These are phyloP conservation scores for Scotopteryx bipunctaria DNA, from an alignment of 2,888 invertebrate genomes.

Conservation along the genomic window DNA sequence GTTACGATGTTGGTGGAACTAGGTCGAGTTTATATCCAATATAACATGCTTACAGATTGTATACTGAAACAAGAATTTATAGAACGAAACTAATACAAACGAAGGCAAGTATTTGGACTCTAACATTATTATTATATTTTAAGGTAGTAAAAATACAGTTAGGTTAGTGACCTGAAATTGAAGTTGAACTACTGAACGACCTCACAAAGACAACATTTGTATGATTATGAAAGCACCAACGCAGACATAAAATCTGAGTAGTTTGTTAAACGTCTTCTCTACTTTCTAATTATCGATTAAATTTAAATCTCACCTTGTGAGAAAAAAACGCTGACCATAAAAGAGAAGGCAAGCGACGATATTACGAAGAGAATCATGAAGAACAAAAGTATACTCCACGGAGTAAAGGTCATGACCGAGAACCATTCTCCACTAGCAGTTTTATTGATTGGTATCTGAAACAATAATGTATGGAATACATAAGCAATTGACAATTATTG, in stretches of 20 bases:
- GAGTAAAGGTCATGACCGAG: constrained; percentile 87
- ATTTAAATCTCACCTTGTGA: constrained; percentile 84
- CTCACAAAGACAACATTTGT: no score
- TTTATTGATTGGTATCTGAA: constrained; percentile 77
- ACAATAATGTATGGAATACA: no score
- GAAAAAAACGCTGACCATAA: constrained; percentile 92
- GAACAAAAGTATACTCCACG: constrained; percentile 86
- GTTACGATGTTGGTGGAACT: no score
- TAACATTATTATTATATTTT: no score
- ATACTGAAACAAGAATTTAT: no score
- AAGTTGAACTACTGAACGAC: not conserved
- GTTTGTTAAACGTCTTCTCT: not conserved
- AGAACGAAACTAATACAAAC: no score
- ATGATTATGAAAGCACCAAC: not conserved
- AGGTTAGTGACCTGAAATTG: no score
- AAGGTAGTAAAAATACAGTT: no score
- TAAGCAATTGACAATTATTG: no score
- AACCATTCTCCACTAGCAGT: constrained; percentile 67
- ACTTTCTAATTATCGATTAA: not conserved
- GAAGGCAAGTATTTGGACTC: no score
- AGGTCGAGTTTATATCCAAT: no score
- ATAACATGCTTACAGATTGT: no score
- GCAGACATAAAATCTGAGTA: not conserved
- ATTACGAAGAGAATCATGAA: constrained; percentile 89
- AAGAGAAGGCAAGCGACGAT: constrained; percentile 88